Base-by-base conservation (phyloP, 2,797 vertebrate species). In the Xiphorhynchus erythropygius region DNA sequence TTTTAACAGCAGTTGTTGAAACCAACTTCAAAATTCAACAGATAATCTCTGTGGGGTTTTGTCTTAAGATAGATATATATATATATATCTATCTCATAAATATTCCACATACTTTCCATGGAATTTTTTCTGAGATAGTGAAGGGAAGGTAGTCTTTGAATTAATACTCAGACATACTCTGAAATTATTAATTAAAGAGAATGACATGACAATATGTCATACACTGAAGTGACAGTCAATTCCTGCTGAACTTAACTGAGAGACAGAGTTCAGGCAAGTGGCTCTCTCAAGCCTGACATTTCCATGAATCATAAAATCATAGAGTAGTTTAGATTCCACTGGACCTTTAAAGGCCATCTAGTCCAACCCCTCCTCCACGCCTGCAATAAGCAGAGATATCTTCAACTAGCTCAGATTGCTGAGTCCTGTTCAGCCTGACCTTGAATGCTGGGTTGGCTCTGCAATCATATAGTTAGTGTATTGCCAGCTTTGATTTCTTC, bases 331-430 rank as follows among this genome's bases (percentile, higher is more conserved):
- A 32, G 9, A 23, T 39, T 44, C 33, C 33, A 71, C 71, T 3
- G 7, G 7, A 16, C 8, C 11, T 73, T 55, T 59, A 81, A 73
- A 68, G 55, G 11, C 39, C 55, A 28, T 6, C 44, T 41, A 24
- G n/a, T 10, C n/a, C 64, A 77, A 7, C 5, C 7, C 4, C 4
- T 6, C 2, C 49, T 73, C 12, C 10, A 8, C 3, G 2, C 4
- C 44, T 68, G 9, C 42, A 65, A 28, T 28, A 32, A 37, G 9
- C 1, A 49, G 27, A 28, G 30, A 41, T n/a, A 21, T 24, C 50
- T 63, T 77, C 75, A 59, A 50, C 17, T 9, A 59, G n/a, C 32
- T 50, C 46, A 23, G 37, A 28, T 52, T 60, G 37, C 33, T 77
- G 37, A 33, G 8, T 23, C 22, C 32, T 5, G 1, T 35, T 50